Evolutionary conservation across 1,140 invertebrate genomes (phyloP).

Genomic region (Leptoteleia sp.): DNA sequence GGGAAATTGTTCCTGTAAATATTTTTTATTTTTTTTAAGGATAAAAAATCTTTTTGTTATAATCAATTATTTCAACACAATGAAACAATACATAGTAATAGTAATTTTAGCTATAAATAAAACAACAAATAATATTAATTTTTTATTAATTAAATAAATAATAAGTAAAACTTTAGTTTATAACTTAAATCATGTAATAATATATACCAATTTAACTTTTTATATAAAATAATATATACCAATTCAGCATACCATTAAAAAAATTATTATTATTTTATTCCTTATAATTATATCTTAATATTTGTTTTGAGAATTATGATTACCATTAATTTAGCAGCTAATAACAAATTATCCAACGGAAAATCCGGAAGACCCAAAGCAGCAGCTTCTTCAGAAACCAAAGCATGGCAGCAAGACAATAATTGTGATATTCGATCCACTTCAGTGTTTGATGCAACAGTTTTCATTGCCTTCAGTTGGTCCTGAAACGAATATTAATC

Average conservation of each 20-base stretch:
- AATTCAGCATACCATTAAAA: too few species aligned
- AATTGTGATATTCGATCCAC: slow-evolving; percentile 85
- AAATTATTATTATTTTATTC: too few species aligned
- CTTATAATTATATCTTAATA: too few species aligned
- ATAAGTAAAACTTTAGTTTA: slow-evolving; percentile 2
- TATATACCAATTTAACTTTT: too few species aligned
- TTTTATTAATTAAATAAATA: not conserved
- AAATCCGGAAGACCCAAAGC: slow-evolving; percentile 92
- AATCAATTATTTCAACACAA: too few species aligned
- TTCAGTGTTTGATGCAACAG: slow-evolving; percentile 82
- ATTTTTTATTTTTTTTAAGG: too few species aligned
- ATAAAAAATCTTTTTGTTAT: too few species aligned
- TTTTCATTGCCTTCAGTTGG: slow-evolving; percentile 82
- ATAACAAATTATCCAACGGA: slow-evolving; percentile 90
- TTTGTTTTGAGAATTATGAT: too few species aligned
- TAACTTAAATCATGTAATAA: too few species aligned
- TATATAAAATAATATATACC: too few species aligned
- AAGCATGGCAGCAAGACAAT: slow-evolving; percentile 88
- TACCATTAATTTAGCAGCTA: slow-evolving; percentile 88
- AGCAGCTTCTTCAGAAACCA: slow-evolving; percentile 86
- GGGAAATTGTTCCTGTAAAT: slow-evolving; percentile 86
- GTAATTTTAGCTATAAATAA: too few species aligned
- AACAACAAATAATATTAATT: not conserved
- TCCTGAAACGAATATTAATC: slow-evolving; percentile 83
- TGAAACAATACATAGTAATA: too few species aligned